Evolutionary conservation across 92 coral and sea anemone species (phyloP), one percentile per base, ranked within the genome.

Genomic region (Heliopora coerulea): DNA sequence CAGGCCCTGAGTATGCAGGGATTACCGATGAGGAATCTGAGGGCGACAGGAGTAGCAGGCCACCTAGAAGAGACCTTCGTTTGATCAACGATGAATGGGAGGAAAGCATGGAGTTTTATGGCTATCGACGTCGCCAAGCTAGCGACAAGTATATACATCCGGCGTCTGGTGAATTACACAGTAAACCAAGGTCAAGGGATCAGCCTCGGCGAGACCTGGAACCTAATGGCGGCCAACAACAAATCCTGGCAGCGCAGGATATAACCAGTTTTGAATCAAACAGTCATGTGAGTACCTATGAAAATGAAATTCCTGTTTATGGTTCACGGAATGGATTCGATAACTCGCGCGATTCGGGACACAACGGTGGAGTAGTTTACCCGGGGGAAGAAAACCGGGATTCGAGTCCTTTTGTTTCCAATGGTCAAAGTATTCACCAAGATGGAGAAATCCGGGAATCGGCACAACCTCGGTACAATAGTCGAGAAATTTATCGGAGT

Each of bases 1-100:
- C 77, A 8, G 77, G 63, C 33, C 77, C 62, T 5, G 77, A 70
- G 15, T 52, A 70, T 32, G 44, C 74, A 15, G 74, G 37, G 29
- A 41, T 41, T 17, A 41, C 54, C 18, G 72, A 65, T n/a, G 72
- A 65, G 72, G 74, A 67, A 19, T 42, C 57, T 70, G 74, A 41
- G 44, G 74, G 59, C 52, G 77, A 70, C 21, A 58, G 49, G 28
- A 49, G 49, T 44, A 31, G 54, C 57, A 67, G 52, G 63, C 52
- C 17, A 52, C 15, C 39, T 44, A 31, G 77, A 21, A 27, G 26
- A 24, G 31, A 56, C 18, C 6, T 56, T 56, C 61, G 61, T 6
- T 14, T 3, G 8, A 28, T 56, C 61, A 56, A 56, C 33, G 61
- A 56, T 17, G 18, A 56, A 17, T 56, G 61, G 61, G 30, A 28